These are phyloP conservation scores for Gymnosoma rotundatum DNA, from an alignment of 2,888 invertebrate genomes.

Conservation along the genomic window DNA sequence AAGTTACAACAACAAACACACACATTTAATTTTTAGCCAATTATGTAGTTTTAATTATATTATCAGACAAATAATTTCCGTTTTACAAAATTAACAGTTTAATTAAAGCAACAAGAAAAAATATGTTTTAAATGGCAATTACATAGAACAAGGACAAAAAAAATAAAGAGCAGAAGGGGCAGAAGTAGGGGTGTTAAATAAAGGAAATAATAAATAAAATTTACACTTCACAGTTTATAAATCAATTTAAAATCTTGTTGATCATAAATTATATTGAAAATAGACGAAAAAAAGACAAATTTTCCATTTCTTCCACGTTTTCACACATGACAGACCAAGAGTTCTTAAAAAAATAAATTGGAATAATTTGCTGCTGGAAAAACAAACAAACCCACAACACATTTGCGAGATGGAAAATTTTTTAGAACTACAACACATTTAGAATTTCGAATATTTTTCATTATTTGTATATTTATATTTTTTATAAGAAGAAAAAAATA, in stretches of 20 bases:
- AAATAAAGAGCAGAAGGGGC: not conserved
- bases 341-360: not conserved
- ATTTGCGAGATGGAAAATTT: no score
- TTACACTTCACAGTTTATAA: conserved; percentile 25
- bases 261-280: not conserved
- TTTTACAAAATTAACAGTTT: conserved; percentile 61
- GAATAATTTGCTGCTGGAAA: no score
- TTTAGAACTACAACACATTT: no score
- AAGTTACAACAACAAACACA: not conserved
- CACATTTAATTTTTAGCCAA: conserved; percentile 36
- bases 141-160: not conserved
- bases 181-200: not conserved
- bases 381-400: no score
- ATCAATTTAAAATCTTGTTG: conserved; percentile 39
- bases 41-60: conserved; percentile 57
- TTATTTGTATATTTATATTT: no score
- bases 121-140: conserved; percentile 10
- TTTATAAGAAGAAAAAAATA: no score
- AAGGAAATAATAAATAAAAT: conserved; percentile 25
- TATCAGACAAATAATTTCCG: conserved; percentile 70
- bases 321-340: not conserved
- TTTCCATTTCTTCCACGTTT: not conserved
- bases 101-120: conserved; percentile 52
- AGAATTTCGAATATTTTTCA: no score
- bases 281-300: no score